Evolutionary conservation across 2,888 invertebrate species (phyloP), one percentile per base, ranked within the genome.

Genomic region (Spatulosminthurus flaviceps): DNA sequence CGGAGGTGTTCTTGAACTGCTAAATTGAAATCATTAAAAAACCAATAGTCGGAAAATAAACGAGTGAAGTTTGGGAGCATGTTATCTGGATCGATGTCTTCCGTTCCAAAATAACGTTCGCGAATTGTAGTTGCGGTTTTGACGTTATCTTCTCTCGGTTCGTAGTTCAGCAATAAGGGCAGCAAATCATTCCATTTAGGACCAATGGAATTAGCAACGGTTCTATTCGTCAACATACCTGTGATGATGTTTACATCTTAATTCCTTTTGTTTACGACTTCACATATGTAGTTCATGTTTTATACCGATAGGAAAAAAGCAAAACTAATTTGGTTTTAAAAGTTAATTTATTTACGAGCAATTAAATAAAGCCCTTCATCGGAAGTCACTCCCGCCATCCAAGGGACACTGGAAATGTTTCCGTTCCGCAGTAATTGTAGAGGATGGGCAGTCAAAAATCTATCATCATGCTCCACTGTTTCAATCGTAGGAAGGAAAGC

Each of bases 11-110:
- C 7, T 34, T 29, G 29, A 29, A 69, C 21, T n/a, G 29, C 69
- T n/a, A 11, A 13, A 34, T 69, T 34, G 21, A 69, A 69, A 21
- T 69, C 69, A 21, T 29, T 21, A 21, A 34, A 69, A 21, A 69
- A 69, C 69, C 69, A 69, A 21, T 69, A 69, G 11, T 69, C 69
- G 16, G 29, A n/a, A n/a, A 69, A 69, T n/a, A 69, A 28, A 5
- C 69, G 29, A n/a, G 29, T n/a, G 21, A 69, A 69, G 21, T 69
- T 29, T 34, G 16, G 29, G n/a, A 69, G 2, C 69, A 69, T 69
- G 11, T 21, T 21, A 16, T 29, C 1, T 16, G 29, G 29, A 16
- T 69, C 69, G 21, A 69, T 34, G 7, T 28, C 21, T 11, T 34
- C 34, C 0, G 19, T 7, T 7, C 69, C 69, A 34, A 69, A 69